Percentiles rank a stretch among this genome's conserved stretches.
Evolutionary conservation across 2,113 vertebrate genomes (phyloP).

Genomic region (Spilogale gracilis): DNA sequence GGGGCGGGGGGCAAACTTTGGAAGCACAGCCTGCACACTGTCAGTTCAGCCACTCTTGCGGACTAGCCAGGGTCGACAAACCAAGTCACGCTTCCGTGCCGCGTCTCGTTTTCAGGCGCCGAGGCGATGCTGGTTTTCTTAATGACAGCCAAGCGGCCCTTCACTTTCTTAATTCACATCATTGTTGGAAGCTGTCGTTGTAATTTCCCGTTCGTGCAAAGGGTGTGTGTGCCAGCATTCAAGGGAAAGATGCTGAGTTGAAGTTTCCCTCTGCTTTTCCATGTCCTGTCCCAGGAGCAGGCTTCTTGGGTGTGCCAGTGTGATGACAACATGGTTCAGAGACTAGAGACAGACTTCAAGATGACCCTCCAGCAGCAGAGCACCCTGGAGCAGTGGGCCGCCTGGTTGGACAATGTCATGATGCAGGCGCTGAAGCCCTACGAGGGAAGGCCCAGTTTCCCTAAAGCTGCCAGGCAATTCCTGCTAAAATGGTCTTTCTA

Average conservation of each 20-base stretch:
- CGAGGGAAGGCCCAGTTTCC: conserved; percentile 92
- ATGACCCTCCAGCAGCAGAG: conserved; percentile 94
- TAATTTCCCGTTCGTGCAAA: conserved; percentile 34
- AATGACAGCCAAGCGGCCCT: background rate
- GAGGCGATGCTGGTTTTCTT: background rate
- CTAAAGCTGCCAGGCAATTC: conserved; percentile 92
- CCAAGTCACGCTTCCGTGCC: background rate
- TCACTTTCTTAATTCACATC: background rate
- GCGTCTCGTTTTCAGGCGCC: background rate
- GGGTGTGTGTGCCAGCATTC: background rate
- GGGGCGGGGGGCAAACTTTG: background rate
- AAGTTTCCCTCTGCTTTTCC: conserved; percentile 50
- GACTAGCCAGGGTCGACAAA: background rate
- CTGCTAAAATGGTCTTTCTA: conserved; percentile 93
- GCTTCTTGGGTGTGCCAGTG: conserved; percentile 94
- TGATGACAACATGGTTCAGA: conserved; percentile 93
- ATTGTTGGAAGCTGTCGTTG: conserved; percentile 22
- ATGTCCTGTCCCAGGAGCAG: conserved; percentile 89
- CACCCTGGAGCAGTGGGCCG: conserved; percentile 93
- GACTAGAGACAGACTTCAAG: conserved; percentile 93
- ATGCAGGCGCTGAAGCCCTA: conserved; percentile 91
- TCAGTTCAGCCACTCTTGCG: background rate
- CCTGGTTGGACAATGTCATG: conserved; percentile 93
- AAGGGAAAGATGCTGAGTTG: conserved; percentile 52
- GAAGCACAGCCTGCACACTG: background rate